Conservation (phyloP, 2,888 invertebrate genomes). For the Calliphora vomitoria region DNA sequence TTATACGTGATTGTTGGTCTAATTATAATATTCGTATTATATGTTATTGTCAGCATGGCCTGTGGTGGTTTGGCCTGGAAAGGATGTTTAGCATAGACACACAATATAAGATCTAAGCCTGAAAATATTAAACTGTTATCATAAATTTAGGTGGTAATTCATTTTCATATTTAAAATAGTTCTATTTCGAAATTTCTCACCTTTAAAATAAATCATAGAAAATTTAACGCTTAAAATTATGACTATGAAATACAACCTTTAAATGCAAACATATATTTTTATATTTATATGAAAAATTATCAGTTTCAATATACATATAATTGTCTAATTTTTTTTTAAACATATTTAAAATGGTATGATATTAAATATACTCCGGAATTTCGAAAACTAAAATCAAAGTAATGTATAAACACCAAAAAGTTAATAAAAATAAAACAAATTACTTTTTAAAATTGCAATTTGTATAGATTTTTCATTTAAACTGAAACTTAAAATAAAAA, state of each 20-base stretch:
- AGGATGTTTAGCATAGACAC: slow-evolving; percentile 86
- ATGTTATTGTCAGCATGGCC: slow-evolving; percentile 93
- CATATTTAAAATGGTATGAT: slow-evolving; percentile 1
- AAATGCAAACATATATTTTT: slow-evolving; percentile 38
- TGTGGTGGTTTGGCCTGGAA: slow-evolving; percentile 94
- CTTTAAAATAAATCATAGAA: too few relatives aligned
- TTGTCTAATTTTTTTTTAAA: slow-evolving; percentile 13
- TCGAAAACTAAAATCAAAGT: not conserved
- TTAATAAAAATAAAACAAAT: not conserved
- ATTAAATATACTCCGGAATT: not conserved
- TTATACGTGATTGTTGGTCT: slow-evolving; percentile 90
- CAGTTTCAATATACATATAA: not conserved
- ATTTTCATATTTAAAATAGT: slow-evolving; percentile 19
- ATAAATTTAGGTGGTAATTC: slow-evolving; percentile 17
- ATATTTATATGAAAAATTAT: slow-evolving; percentile 29
- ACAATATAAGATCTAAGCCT: not conserved
- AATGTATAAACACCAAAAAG: not conserved
- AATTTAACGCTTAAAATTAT: too few relatives aligned
- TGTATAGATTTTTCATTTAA: not conserved
- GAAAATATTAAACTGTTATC: slow-evolving; percentile 27
- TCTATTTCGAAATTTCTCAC: not conserved
- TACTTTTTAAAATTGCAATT: not conserved
- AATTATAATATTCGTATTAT: slow-evolving; percentile 90
- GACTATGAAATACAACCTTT: slow-evolving; percentile 21
- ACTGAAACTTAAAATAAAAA: too few relatives aligned